Evolutionary conservation across 23 tunicate genomes (phyloP), one percentile per base, ranked within the genome.

Genomic region (Corella eumyota): DNA sequence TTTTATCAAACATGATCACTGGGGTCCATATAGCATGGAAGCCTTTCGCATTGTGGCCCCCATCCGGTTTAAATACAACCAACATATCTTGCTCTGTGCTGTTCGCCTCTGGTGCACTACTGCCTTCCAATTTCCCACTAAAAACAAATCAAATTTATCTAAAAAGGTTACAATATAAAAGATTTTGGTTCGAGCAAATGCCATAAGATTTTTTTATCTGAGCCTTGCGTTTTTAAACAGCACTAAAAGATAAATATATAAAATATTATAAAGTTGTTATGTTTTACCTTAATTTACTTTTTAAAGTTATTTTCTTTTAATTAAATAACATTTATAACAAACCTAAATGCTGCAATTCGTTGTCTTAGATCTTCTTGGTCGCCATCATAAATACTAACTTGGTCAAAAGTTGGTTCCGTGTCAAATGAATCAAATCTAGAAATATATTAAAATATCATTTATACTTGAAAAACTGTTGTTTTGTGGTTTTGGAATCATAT

Each of bases 31-130:
- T 56, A 32, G 82, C 94, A 28, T 33, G 78, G 47, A 84, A 84
- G 0, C 94, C 94, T 9, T 30, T 31, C 0, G 56, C 73, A 28
- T 49, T 29, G 38, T 65, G 51, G 0, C 75, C 83, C 1, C 66
- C 68, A 50, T 85, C 95, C 2, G 79, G 59, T 34, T 49, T 72
- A 50, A 85, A 85, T 6, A 23, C 48, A 38, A 85, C 58, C 32
- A 60, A 13, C 80, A 85, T 77, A 15, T 21, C 11, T 71, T 85
- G 75, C 45, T 85, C 85, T 5, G 85, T 85, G 70, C 95, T 85
- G 34, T 59, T 85, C 25, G 77, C 74, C 6, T 28, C 63, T 6
- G 81, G 74, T 17, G 61, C 50, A 21, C 38, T 15, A 28, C 15
- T 5, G 28, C 29, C 9, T 4, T 22, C 4, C 17, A 35, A 53